Evolutionary conservation across 2,888 invertebrate genomes (phyloP).

Genomic region (Sympetrum striolatum): DNA sequence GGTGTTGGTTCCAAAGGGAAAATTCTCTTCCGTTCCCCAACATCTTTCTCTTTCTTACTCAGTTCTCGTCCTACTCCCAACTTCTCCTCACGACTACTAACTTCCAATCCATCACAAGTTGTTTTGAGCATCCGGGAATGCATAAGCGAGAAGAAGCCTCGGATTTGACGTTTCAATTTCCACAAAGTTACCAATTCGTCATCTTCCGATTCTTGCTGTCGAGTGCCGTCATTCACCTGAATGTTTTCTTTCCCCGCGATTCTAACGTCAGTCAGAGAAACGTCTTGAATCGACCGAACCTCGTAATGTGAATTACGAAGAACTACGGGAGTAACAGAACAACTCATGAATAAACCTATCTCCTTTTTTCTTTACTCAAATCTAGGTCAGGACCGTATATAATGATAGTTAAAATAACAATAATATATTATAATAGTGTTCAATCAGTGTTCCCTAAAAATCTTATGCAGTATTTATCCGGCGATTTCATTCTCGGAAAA

Average conservation of each 20-base stretch:
- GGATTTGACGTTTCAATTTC: slow-evolving; percentile 44
- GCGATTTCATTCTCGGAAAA: too few species aligned
- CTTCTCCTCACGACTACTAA: background rate
- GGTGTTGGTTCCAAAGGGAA: too few species aligned
- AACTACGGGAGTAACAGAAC: too few species aligned
- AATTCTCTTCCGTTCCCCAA: background rate
- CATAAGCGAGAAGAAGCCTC: background rate
- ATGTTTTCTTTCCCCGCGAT: background rate
- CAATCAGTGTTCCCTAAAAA: too few species aligned
- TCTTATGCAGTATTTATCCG: too few species aligned
- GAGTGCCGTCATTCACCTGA: background rate
- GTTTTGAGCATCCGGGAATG: background rate
- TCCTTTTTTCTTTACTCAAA: too few species aligned
- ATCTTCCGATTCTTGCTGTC: background rate
- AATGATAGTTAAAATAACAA: too few species aligned
- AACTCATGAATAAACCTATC: too few species aligned
- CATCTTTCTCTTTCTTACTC: background rate
- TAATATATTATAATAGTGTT: too few species aligned
- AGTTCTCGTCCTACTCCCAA: background rate
- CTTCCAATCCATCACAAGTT: background rate
- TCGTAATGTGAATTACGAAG: too few species aligned
- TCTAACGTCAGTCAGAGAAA: background rate
- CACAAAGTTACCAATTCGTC: slow-evolving; percentile 19
- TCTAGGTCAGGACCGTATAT: too few species aligned
- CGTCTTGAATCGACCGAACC: too few species aligned